These are phyloP conservation scores for Trissolcus japonicus DNA, from an alignment of 2,888 invertebrate species.

Conservation along the genomic window DNA sequence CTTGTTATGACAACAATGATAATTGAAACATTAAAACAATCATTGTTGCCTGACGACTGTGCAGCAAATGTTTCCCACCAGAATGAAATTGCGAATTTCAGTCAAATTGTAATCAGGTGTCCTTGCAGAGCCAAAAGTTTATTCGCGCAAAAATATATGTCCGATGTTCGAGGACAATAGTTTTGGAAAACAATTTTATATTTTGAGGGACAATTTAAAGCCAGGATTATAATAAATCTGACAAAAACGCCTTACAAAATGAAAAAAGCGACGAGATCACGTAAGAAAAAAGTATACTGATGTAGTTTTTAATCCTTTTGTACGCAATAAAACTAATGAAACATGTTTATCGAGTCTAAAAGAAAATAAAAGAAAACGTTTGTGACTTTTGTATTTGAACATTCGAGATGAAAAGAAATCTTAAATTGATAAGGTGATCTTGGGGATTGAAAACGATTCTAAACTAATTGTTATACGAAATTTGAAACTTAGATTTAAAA, in stretches of 20 bases:
- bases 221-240: too few relatives aligned
- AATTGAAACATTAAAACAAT: not conserved
- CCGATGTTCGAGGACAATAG: too few relatives aligned
- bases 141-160: too few relatives aligned
- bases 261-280: slow-evolving; percentile 28
- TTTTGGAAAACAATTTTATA: too few relatives aligned
- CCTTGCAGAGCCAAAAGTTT: slow-evolving; percentile 24
- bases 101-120: slow-evolving; percentile 7
- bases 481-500: not conserved
- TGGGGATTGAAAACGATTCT: too few relatives aligned
- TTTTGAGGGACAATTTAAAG: too few relatives aligned
- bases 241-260: slow-evolving; percentile 32
- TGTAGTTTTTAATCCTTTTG: slow-evolving; percentile 54
- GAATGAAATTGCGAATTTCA: not conserved
- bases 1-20: too few relatives aligned
- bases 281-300: slow-evolving; percentile 38
- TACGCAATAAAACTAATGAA: slow-evolving; percentile 17
- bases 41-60: not conserved
- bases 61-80: not conserved
- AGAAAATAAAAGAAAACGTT: not conserved
- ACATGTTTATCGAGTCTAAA: not conserved
- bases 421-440: too few relatives aligned
- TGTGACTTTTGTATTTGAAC: not conserved
- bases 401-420: not conserved
- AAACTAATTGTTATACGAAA: not conserved